Conservation (phyloP, 2,797 vertebrate genomes). For the Garrulus glandarius region DNA sequence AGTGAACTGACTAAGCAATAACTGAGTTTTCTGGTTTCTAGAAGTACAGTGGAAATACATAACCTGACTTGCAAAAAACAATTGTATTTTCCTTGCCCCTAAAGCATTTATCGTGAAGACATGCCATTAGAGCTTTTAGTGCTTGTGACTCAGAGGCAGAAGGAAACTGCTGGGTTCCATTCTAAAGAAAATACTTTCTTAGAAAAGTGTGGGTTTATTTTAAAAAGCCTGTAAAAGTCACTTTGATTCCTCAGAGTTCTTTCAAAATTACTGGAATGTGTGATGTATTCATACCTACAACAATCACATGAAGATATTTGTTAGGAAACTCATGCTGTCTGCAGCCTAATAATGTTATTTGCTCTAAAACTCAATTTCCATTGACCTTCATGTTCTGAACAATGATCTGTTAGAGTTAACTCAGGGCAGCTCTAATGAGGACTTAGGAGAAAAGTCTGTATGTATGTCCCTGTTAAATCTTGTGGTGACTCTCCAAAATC, state of each 20-base stretch:
- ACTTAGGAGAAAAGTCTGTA: background rate
- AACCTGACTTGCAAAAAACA: background rate
- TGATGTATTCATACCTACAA: background rate
- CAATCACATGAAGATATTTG: background rate
- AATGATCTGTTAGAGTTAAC: background rate
- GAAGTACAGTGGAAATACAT: background rate
- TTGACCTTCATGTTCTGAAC: background rate
- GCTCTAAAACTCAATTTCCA: background rate
- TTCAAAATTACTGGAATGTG: background rate
- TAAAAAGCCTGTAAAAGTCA: background rate
- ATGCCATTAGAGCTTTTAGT: background rate
- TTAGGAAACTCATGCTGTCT: background rate
- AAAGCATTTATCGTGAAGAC: background rate
- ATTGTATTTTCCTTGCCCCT: background rate
- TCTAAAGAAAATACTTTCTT: background rate
- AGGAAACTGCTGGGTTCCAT: background rate
- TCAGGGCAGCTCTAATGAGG: background rate
- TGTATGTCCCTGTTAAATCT: background rate
- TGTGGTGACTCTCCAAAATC: background rate
- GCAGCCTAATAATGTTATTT: background rate
- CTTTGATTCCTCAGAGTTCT: background rate
- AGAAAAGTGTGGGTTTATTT: background rate
- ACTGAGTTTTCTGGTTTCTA: background rate
- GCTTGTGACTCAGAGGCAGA: background rate
- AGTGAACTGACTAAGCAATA: background rate